These are phyloP conservation scores for Nomia melanderi DNA, from an alignment of 1,140 invertebrate species.

Conservation along the genomic window DNA sequence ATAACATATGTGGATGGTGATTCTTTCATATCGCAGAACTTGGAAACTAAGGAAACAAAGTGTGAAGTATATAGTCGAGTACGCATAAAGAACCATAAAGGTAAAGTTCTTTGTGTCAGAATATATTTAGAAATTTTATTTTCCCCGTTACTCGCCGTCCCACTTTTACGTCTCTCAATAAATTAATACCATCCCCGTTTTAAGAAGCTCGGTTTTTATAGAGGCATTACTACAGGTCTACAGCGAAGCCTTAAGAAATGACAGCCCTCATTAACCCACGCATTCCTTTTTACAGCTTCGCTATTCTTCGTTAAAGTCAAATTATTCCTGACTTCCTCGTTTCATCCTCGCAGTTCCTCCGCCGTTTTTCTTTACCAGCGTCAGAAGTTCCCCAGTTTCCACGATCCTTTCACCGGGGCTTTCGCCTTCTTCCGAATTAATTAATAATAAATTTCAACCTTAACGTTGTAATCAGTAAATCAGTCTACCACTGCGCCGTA, in stretches of 20 bases:
- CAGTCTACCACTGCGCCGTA: neutral
- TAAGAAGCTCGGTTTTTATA: neutral
- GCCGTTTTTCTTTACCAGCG: neutral
- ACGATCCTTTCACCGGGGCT: too few relatives aligned
- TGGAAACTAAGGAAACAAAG: too few relatives aligned
- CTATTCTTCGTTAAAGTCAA: conserved; percentile 13
- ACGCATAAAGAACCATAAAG: too few relatives aligned
- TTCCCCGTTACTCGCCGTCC: neutral
- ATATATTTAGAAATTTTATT: neutral
- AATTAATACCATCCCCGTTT: neutral
- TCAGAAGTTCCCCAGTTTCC: neutral
- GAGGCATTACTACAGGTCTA: neutral
- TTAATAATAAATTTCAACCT: neutral
- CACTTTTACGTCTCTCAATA: neutral
- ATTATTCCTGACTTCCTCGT: neutral
- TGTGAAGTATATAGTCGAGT: too few relatives aligned
- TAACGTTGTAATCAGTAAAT: too few relatives aligned
- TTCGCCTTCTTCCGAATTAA: neutral
- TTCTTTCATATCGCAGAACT: too few relatives aligned
- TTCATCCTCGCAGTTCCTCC: neutral
- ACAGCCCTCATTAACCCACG: neutral
- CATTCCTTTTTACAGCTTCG: conserved; percentile 1
- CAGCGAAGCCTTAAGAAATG: neutral
- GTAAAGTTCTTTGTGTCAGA: neutral
- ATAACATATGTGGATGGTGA: too few relatives aligned